phyloP scores from a whole-genome alignment of 2,888 invertebrate genomes.

The Tipula vernalis region DNA sequence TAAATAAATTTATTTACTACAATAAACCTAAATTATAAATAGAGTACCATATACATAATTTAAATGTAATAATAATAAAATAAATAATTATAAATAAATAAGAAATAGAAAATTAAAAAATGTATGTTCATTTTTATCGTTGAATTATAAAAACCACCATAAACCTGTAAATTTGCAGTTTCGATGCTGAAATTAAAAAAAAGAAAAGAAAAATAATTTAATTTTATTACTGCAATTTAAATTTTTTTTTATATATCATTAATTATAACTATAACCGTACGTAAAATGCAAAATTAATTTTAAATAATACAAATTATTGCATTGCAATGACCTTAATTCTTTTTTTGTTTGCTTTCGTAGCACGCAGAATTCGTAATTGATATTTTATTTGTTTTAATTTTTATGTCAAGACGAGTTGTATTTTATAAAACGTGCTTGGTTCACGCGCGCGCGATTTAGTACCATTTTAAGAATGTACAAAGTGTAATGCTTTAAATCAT shows the following conservation, averaged over 20 bases:
- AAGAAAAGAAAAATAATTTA: not conserved
- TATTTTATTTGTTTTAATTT: not conserved
- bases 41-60: not conserved
- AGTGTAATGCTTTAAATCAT: not conserved
- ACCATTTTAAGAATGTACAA: not conserved
- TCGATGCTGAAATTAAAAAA: conserved; percentile 52
- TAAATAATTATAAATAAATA: not conserved
- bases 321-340: not conserved
- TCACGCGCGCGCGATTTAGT: not conserved
- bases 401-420: not conserved
- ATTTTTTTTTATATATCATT: not conserved
- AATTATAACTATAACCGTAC: not conserved
- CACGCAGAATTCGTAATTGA: not conserved
- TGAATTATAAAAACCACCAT: conserved; percentile 68
- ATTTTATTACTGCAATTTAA: conserved; percentile 6
- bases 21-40: not conserved
- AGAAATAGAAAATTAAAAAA: not conserved
- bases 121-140: conserved; percentile 25
- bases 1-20: not conserved
- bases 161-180: conserved; percentile 74
- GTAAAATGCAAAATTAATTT: not conserved
- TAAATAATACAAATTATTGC: not conserved
- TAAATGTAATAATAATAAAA: not conserved
- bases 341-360: not conserved
- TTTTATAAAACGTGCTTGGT: not conserved